phyloP scores from a whole-genome alignment of 1,140 invertebrate species.

The Maconellicoccus hirsutus region DNA sequence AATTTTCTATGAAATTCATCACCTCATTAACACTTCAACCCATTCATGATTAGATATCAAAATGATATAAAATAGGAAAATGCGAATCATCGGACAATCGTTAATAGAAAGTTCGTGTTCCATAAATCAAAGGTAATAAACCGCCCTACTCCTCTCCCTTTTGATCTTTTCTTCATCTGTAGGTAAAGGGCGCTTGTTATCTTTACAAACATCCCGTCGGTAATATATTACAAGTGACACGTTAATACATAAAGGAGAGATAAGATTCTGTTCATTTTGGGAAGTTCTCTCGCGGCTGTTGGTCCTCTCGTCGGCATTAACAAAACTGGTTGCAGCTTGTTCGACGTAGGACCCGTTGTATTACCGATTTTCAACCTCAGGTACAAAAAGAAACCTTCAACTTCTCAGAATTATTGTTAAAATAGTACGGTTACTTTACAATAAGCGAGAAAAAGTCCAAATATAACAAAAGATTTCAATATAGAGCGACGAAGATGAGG shows the following conservation, averaged over 20 bases:
- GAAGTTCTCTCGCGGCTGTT: constrained; percentile 14
- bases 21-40: too few species aligned
- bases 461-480: constrained; percentile 17
- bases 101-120: background rate
- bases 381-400: constrained; percentile 16
- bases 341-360: background rate
- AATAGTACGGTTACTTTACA: constrained; percentile 18
- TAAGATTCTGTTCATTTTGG: constrained; percentile 15
- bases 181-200: constrained; percentile 15
- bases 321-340: constrained; percentile 18
- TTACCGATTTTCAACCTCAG: constrained; percentile 1
- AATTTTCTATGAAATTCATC: too few species aligned
- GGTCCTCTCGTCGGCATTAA: constrained; percentile 2
- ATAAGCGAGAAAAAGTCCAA: constrained; percentile 15
- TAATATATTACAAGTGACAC: constrained; percentile 20
- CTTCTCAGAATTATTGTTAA: constrained; percentile 19
- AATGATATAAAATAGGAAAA: background rate
- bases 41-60: too few species aligned
- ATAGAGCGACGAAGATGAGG: background rate
- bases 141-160: constrained; percentile 29
- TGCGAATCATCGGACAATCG: background rate
- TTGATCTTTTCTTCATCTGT: background rate
- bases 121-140: constrained; percentile 19
- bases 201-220: constrained; percentile 21
- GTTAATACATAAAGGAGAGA: constrained; percentile 18